A percentile compares a stretch with the other conserved stretches of the same genome.
Conservation (phyloP, 2,888 invertebrate genomes). For the Serrognathus titanus region DNA sequence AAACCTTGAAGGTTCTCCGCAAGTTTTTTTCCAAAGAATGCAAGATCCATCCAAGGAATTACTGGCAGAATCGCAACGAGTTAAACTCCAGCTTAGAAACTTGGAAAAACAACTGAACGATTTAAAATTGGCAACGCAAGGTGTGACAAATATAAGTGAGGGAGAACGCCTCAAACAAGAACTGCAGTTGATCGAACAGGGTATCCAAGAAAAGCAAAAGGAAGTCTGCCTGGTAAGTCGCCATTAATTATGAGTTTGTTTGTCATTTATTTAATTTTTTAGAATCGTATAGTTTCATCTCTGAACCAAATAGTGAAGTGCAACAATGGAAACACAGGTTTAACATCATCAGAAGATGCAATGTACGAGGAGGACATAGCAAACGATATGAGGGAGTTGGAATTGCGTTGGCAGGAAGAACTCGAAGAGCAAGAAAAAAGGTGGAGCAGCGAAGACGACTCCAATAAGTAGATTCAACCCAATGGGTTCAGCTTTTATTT, state of each 20-base stretch:
- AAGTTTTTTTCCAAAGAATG: constrained; percentile 41
- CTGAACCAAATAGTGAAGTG: constrained; percentile 10
- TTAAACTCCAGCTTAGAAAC: constrained; percentile 58
- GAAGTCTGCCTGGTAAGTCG: constrained; percentile 51
- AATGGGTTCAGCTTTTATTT: constrained; percentile 42
- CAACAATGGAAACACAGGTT: constrained; percentile 16
- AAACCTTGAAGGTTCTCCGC: constrained; percentile 37
- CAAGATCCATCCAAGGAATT: constrained; percentile 48
- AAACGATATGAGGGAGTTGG: constrained; percentile 63
- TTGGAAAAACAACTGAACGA: constrained; percentile 62
- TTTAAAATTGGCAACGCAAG: constrained; percentile 56
- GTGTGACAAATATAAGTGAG: constrained; percentile 52
- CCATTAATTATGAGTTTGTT: background rate
- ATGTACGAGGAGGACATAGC: constrained; percentile 64
- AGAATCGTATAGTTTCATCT: constrained; percentile 47
- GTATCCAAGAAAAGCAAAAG: constrained; percentile 60
- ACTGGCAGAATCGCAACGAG: constrained; percentile 58
- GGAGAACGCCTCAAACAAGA: constrained; percentile 59
- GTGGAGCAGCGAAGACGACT: constrained; percentile 60
- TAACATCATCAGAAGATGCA: constrained; percentile 51
- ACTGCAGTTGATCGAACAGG: constrained; percentile 59
- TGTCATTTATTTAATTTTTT: constrained; percentile 2
- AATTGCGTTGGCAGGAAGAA: constrained; percentile 64
- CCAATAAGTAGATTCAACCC: constrained; percentile 46
- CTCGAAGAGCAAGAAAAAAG: constrained; percentile 61